Percentiles rank a stretch among this genome's conserved stretches.
phyloP scores from a whole-genome alignment of 37 sponge, comb jelly and placozoan species.

The Theonella swinhoei region DNA sequence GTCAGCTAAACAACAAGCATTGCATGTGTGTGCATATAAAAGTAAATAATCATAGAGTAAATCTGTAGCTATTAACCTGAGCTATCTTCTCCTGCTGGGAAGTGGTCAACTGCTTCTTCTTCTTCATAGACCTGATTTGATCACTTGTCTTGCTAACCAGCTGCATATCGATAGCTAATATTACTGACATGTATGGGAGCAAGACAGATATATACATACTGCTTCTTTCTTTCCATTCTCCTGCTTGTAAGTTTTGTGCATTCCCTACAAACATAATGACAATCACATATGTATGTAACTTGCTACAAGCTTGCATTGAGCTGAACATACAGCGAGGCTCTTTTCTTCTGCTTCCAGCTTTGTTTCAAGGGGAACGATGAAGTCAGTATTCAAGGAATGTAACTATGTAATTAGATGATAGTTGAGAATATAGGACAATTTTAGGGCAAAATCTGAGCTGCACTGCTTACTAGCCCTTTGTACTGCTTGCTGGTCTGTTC shows the following conservation, averaged over 20 bases:
- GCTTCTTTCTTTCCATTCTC: conserved; percentile 40
- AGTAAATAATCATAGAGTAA: too few species aligned
- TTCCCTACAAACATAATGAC: conserved; percentile 17
- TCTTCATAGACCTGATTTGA: conserved; percentile 6
- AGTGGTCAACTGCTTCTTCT: conserved; percentile 37
- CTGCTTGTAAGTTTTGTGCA: conserved; percentile 57
- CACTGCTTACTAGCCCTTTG: conserved; percentile 28
- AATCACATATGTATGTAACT: background rate
- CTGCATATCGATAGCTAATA: too few species aligned
- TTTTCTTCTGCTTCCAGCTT: conserved; percentile 57
- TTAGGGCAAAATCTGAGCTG: background rate
- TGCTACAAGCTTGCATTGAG: background rate
- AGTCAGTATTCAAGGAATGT: conserved; percentile 67
- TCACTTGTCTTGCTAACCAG: conserved; percentile 13
- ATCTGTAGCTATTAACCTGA: conserved; percentile 45
- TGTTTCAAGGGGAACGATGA: conserved; percentile 69
- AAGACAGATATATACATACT: conserved; percentile 58
- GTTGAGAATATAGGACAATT: background rate
- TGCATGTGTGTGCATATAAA: too few species aligned
- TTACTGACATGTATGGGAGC: too few species aligned
- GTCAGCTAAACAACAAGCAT: conserved; percentile 21
- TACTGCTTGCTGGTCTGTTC: conserved; percentile 1
- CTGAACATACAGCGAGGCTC: conserved; percentile 39
- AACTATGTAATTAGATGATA: conserved; percentile 28
- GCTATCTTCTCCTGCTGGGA: conserved; percentile 32